These are phyloP conservation scores for Chouioia cunea DNA, from an alignment of 2,888 invertebrate genomes.

Conservation along the genomic window DNA sequence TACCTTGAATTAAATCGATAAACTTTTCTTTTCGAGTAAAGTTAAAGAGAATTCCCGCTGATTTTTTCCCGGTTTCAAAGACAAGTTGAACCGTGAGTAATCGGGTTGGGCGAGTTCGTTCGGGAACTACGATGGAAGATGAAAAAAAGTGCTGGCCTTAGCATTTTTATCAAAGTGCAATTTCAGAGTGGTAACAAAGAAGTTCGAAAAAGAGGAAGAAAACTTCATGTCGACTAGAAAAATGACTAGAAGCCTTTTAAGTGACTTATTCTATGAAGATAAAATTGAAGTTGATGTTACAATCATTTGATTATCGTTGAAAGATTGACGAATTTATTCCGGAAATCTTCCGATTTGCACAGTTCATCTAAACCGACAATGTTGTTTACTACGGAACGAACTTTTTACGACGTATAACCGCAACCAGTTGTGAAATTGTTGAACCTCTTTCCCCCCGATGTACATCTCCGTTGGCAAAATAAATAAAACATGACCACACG, in stretches of 20 bases:
- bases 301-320: too few relatives aligned
- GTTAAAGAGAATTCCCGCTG: constrained; percentile 45
- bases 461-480: constrained; percentile 11
- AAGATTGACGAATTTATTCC: too few relatives aligned
- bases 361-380: too few relatives aligned
- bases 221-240: constrained; percentile 31
- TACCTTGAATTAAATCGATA: constrained; percentile 20
- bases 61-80: constrained; percentile 46
- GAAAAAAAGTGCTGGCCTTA: constrained; percentile 44
- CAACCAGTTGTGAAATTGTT: background rate
- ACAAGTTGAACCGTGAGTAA: constrained; percentile 49
- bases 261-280: background rate
- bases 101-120: constrained; percentile 31
- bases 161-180: constrained; percentile 47
- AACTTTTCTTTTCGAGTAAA: constrained; percentile 41
- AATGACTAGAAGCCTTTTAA: background rate
- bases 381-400: too few relatives aligned
- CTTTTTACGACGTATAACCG: too few relatives aligned
- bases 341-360: too few relatives aligned
- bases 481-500: constrained; percentile 45
- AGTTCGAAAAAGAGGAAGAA: constrained; percentile 5
- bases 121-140: constrained; percentile 34
- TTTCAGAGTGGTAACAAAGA: constrained; percentile 35
- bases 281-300: background rate
- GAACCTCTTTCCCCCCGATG: background rate